Conservation (phyloP, 2,113 vertebrate genomes). For the Heloderma charlesbogerti region DNA sequence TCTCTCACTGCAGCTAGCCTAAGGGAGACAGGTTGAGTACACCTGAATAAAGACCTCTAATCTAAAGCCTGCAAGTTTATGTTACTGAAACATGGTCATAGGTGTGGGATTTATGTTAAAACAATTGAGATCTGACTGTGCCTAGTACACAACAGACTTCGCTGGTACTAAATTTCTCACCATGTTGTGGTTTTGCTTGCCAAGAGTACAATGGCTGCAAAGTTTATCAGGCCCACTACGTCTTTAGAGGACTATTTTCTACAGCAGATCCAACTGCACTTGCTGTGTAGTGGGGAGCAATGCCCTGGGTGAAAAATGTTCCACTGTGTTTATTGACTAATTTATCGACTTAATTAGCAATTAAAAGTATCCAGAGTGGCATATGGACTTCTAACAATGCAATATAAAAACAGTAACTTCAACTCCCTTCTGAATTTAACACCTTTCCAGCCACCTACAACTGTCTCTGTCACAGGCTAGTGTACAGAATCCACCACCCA, state of each 20-base stretch:
- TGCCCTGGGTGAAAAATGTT: not conserved
- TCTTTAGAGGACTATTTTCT: not conserved
- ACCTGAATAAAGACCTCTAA: too few species aligned
- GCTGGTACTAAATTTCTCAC: not conserved
- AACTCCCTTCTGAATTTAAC: too few species aligned
- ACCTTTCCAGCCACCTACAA: too few species aligned
- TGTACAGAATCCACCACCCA: too few species aligned
- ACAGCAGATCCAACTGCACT: not conserved
- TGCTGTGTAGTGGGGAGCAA: not conserved
- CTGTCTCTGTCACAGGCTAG: too few species aligned
- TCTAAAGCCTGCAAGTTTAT: too few species aligned
- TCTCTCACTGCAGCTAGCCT: not conserved
- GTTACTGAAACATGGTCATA: too few species aligned
- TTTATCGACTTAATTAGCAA: not conserved
- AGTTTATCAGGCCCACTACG: not conserved
- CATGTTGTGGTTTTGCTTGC: not conserved
- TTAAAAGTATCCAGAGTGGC: not conserved
- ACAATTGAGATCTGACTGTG: not conserved
- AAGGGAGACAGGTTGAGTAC: too few species aligned
- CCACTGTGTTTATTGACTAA: not conserved
- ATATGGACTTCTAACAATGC: not conserved
- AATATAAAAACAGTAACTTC: too few species aligned
- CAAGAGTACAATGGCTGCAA: not conserved
- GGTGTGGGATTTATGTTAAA: too few species aligned
- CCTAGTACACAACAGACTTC: not conserved